Percentiles rank a stretch among this genome's conserved stretches.
Evolutionary conservation across 2,113 vertebrate genomes (phyloP).

Genomic region (Melanerpes aurifrons): DNA sequence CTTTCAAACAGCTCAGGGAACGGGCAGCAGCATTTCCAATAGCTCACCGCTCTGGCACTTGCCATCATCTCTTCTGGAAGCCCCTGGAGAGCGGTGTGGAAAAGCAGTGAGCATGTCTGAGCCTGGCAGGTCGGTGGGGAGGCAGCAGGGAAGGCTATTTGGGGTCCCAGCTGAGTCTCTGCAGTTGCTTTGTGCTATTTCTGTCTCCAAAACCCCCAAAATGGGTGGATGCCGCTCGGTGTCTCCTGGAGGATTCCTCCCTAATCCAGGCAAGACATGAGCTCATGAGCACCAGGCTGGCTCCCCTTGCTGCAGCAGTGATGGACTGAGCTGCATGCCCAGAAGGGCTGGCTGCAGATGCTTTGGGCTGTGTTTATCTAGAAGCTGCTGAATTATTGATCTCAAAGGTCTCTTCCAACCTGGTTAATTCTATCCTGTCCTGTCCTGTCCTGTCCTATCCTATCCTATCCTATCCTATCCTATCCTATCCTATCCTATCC

Average conservation of each 20-base stretch:
- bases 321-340: not conserved
- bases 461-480: too few species aligned
- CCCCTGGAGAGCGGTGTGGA: not conserved
- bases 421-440: too few species aligned
- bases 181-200: not conserved
- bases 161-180: not conserved
- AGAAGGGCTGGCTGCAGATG: not conserved
- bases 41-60: not conserved
- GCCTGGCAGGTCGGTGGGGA: not conserved
- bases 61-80: not conserved
- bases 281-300: not conserved
- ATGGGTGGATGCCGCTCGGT: not conserved
- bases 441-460: too few species aligned
- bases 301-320: not conserved
- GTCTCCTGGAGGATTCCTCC: not conserved
- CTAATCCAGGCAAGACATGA: constrained; percentile 6
- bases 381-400: not conserved
- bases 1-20: too few species aligned
- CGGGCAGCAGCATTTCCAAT: not conserved
- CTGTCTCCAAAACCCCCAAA: not conserved
- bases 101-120: not conserved
- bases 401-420: too few species aligned
- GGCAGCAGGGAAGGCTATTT: not conserved
- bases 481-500: too few species aligned
- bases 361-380: not conserved